A percentile compares a stretch with the other conserved stretches of the same genome.
Evolutionary conservation across 1,140 invertebrate species (phyloP).

Genomic region (Pantala flavescens): DNA sequence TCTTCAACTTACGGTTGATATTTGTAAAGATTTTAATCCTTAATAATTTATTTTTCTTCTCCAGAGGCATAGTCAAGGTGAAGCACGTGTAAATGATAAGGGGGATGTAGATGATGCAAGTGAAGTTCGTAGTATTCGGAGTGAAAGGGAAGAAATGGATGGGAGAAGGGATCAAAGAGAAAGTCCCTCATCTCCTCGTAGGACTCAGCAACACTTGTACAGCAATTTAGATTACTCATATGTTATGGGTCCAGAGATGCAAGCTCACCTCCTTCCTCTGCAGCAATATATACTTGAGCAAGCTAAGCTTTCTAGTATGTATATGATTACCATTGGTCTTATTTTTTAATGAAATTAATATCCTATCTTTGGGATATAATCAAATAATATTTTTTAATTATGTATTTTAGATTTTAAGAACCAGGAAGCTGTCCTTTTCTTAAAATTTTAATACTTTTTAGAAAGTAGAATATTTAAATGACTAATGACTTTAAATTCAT

Average conservation of each 20-base stretch:
- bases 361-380: conserved; percentile 19
- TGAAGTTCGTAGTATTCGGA: not conserved
- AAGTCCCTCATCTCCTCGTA: not conserved
- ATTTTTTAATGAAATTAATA: too few relatives aligned
- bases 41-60: not conserved
- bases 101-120: not conserved
- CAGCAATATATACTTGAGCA: conserved; percentile 84
- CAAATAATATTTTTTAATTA: conserved; percentile 13
- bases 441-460: too few relatives aligned
- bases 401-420: conserved; percentile 16
- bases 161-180: not conserved
- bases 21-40: too few relatives aligned
- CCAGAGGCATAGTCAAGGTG: not conserved
- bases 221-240: conserved; percentile 54
- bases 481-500: too few relatives aligned
- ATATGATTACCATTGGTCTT: conserved; percentile 2
- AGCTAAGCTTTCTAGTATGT: conserved; percentile 56
- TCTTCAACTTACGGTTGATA: too few relatives aligned
- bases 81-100: not conserved
- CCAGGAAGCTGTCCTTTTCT: not conserved
- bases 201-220: conserved; percentile 44
- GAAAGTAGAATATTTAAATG: too few relatives aligned
- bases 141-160: not conserved
- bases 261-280: conserved; percentile 64
- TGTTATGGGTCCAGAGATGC: conserved; percentile 39